phyloP scores from a whole-genome alignment of 1,140 invertebrate genomes.

The Telenomus remus region DNA sequence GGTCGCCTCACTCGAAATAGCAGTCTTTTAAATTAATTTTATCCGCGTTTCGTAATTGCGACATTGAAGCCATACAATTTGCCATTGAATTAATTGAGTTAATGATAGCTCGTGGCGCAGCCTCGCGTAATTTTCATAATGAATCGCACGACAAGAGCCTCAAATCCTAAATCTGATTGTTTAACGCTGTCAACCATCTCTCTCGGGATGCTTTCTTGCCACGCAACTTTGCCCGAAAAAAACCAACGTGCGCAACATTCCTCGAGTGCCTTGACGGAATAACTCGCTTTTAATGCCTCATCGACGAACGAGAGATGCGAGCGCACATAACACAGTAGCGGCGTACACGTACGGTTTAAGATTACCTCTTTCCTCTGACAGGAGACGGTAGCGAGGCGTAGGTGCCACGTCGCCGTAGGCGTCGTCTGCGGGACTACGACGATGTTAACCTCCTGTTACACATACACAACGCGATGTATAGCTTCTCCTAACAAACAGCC shows the following conservation, averaged over 20 bases:
- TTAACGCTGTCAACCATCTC: slow-evolving; percentile 13
- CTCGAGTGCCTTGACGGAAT: slow-evolving; percentile 50
- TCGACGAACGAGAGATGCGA: slow-evolving; percentile 30
- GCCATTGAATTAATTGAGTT: slow-evolving; percentile 50
- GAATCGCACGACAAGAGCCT: slow-evolving; percentile 11
- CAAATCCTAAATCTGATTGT: slow-evolving; percentile 2
- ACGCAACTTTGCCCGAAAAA: slow-evolving; percentile 35
- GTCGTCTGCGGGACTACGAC: slow-evolving; percentile 55
- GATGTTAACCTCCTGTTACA: slow-evolving; percentile 56
- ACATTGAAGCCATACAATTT: slow-evolving; percentile 44
- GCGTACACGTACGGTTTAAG: slow-evolving; percentile 60
- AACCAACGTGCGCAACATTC: slow-evolving; percentile 50
- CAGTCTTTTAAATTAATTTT: slow-evolving; percentile 54
- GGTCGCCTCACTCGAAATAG: slow-evolving; percentile 35
- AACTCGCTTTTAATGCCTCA: slow-evolving; percentile 58
- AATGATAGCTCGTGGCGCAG: slow-evolving; percentile 34
- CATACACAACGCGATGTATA: slow-evolving; percentile 20
- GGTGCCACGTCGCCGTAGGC: slow-evolving; percentile 68
- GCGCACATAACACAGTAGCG: slow-evolving; percentile 36
- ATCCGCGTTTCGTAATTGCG: slow-evolving; percentile 37
- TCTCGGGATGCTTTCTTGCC: slow-evolving; percentile 40
- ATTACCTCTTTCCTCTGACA: slow-evolving; percentile 65
- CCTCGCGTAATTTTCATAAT: slow-evolving; percentile 42
- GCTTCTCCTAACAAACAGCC: slow-evolving; percentile 15
- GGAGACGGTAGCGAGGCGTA: slow-evolving; percentile 69